Base-by-base conservation (phyloP, 2,888 invertebrate species). In the Loripinus fragilis region DNA sequence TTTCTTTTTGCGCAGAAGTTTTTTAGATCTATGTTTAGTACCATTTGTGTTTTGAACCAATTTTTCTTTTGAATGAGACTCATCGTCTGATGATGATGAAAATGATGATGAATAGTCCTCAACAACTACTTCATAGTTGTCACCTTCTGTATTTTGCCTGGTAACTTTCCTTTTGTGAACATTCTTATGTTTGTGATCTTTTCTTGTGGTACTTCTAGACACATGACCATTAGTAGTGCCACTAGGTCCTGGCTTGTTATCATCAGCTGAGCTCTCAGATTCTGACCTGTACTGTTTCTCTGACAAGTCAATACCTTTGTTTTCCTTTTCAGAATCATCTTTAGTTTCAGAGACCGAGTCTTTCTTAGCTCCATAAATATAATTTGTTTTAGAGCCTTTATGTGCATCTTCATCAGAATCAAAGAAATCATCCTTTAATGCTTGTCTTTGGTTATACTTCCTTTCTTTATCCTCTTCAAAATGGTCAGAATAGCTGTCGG, bases 1-100 rank as follows among this genome's bases (percentile, higher is more conserved):
- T 71, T 87, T 85, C 28, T 82, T 79, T 45, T 88, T 64, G 10
- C 81, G 82, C 23, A 81, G 45, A 28, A 85, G 73, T 35, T 82
- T 85, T 48, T 80, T 83, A 17, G 25, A 33, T 60, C 76, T 79
- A 3, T 77, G 76, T 20, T 70, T 71, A 41, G 71, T 50, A 10
- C 67, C 73, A 15, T 66, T 48, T 20, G 76, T 71, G 2, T 76
- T 73, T 72, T 76, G 79, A 30, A 23, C 67, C n/a, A 69, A 73
- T 50, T 72, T 71, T 28, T 78, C 78, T 71, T 80, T 83, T 71
- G 76, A 79, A 7, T 72, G 75, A 30, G 78, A 76, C 25, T 77
- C 76, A 52, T 80, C 78, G 5, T 77, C 75, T 42, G 79, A 78
- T 23, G 78, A 78, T 23, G 78, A 78, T 65, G 60, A 68, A 20